Percentiles rank a stretch among this genome's conserved stretches.
phyloP scores from a whole-genome alignment of 2,113 vertebrate genomes.

The Callocephalon fimbriatum region DNA sequence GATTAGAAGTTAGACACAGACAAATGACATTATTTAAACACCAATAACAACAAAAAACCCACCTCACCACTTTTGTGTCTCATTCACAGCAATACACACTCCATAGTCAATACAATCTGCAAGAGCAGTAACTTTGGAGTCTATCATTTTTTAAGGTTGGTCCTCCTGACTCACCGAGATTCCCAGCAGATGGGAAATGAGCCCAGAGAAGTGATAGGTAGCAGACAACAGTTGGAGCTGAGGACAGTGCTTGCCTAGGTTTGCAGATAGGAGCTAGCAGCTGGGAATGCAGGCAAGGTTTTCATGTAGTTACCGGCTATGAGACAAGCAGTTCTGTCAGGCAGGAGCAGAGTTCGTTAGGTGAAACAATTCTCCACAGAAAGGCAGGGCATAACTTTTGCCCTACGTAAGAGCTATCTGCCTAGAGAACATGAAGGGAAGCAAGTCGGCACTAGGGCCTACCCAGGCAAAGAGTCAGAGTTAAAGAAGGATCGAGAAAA shows the following conservation, averaged over 20 bases:
- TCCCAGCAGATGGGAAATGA: conserved; percentile 6
- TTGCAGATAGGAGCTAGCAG: conserved; percentile 48
- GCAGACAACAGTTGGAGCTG: neutral
- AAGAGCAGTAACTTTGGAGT: neutral
- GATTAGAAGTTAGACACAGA: neutral
- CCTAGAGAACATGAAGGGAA: neutral
- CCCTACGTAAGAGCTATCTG: neutral
- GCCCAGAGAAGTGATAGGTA: neutral
- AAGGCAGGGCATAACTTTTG: conserved; percentile 23
- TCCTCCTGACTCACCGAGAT: neutral
- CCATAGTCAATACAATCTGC: rapidly evolving
- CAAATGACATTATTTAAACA: neutral
- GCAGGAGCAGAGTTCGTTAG: neutral
- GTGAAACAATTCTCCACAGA: neutral
- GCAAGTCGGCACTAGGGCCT: neutral
- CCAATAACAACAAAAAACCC: neutral
- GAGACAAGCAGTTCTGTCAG: conserved; percentile 46
- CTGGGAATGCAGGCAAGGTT: conserved; percentile 38
- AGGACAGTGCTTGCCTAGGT: conserved; percentile 1
- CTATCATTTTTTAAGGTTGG: neutral
- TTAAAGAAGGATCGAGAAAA: neutral
- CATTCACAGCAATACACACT: rapidly evolving
- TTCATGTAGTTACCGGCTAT: neutral
- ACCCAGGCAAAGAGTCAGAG: neutral
- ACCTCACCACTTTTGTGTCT: neutral